phyloP scores from a whole-genome alignment of 2,797 vertebrate genomes.

The Spinibarbus caldwelli region DNA sequence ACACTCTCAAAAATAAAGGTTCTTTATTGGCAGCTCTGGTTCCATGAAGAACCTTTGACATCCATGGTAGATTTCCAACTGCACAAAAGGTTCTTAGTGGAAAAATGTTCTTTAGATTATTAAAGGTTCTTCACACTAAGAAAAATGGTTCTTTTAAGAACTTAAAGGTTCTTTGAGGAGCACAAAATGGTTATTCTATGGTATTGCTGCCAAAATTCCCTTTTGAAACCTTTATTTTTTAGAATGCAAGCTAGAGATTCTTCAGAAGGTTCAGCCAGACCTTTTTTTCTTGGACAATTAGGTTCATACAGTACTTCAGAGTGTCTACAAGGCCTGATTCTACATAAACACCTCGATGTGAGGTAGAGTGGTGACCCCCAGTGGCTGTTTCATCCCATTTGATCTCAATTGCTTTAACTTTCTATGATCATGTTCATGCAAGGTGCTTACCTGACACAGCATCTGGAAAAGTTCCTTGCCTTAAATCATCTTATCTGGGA shows the following conservation, averaged over 20 bases:
- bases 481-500: background rate
- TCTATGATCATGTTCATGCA: background rate
- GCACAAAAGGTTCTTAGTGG: background rate
- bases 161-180: no score
- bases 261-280: background rate
- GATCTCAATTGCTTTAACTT: background rate
- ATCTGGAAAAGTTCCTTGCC: slow-evolving; percentile 3
- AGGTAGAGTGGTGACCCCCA: slow-evolving; percentile 3
- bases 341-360: background rate
- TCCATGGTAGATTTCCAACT: no score
- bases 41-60: no score
- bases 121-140: background rate
- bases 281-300: background rate
- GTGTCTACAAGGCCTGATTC: background rate
- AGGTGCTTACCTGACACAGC: slow-evolving; percentile 34
- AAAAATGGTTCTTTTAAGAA: background rate
- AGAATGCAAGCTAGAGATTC: background rate
- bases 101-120: no score
- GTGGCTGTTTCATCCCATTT: background rate
- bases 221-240: background rate
- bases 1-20: no score
- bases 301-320: background rate
- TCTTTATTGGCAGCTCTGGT: no score
- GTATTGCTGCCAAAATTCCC: background rate
- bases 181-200: background rate